Evolutionary conservation across 2,113 vertebrate species (phyloP).

Genomic region (Uria aalge): DNA sequence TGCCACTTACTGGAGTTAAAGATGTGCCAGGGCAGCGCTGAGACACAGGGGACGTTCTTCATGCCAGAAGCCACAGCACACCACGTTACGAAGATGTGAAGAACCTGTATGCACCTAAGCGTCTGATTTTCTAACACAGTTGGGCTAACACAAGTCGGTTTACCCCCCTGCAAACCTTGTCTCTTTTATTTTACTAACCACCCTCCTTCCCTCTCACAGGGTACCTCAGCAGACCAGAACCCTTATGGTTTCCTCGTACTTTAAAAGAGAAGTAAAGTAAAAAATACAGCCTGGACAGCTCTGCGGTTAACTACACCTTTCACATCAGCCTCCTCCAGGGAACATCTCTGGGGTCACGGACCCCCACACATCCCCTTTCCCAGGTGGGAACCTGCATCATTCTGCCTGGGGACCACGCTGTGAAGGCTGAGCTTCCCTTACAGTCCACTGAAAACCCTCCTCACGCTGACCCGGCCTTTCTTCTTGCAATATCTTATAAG

Average conservation of each 20-base stretch:
- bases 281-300: not conserved
- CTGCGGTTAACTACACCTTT: not conserved
- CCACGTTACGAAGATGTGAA: fast-evolving
- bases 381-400: not conserved
- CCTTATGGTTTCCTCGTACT: not conserved
- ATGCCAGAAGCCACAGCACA: not conserved
- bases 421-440: not conserved
- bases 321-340: not conserved
- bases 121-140: not conserved
- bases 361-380: not conserved
- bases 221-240: not conserved
- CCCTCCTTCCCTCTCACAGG: not conserved
- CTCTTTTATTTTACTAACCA: not conserved
- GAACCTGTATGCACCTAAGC: not conserved
- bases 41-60: not conserved
- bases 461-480: fast-evolving
- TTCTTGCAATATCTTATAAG: not conserved
- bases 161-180: not conserved
- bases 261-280: not conserved
- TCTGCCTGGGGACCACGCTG: too few relatives aligned
- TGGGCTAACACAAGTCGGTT: not conserved
- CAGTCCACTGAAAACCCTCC: not conserved
- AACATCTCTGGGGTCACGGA: fast-evolving
- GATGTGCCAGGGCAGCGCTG: not conserved
- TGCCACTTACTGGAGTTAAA: not conserved